Evolutionary conservation across 2,797 vertebrate species (phyloP), one percentile per base, ranked within the genome.

Genomic region (Leucoraja ocellata): DNA sequence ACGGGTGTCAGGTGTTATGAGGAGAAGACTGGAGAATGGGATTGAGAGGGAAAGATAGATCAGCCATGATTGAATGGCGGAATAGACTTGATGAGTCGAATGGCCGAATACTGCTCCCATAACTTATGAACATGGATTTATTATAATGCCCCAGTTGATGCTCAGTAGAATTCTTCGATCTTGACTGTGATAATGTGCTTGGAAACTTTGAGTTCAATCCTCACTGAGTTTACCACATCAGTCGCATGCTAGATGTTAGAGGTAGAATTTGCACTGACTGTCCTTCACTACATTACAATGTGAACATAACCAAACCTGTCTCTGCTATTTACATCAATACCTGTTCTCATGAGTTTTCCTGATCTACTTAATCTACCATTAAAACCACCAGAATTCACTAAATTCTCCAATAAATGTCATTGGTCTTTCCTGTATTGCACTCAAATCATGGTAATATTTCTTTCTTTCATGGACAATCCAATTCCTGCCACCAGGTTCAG

Each of bases 361-460:
- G 68, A 91, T 91, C 25, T 13, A 73, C 11, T 46, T 91, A 73
- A 91, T 91, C 88, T 65, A 23, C 23, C 88, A 91, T 91, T 74
- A 73, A 46, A 91, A 5, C 88, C 58, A 86, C 25, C 13, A 63
- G 58, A 86, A 86, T 86, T 9, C 25, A 9, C 11, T 91, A 91
- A 91, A 91, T 46, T 39, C 68, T 73, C 10, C 84, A 13, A 73
- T 71, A 23, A 68, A 91, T 71, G 65, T 73, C 65, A 91, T 65
- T 73, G 36, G 23, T 71, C 16, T 23, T 73, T 73, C 58, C 2
- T 39, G 68, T 28, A 46, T 74, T 9, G 46, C 73, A 68, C 39
- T 91, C 11, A 74, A 39, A 73, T 39, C 36, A 28, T 58, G 28
- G 16, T 16, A 90, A 36, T 36, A 46, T 1, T 73, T 4, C 18